Percentiles rank a stretch among this genome's conserved stretches.
These are phyloP conservation scores for Sturmia bella DNA, from an alignment of 2,888 invertebrate genomes.

Conservation along the genomic window DNA sequence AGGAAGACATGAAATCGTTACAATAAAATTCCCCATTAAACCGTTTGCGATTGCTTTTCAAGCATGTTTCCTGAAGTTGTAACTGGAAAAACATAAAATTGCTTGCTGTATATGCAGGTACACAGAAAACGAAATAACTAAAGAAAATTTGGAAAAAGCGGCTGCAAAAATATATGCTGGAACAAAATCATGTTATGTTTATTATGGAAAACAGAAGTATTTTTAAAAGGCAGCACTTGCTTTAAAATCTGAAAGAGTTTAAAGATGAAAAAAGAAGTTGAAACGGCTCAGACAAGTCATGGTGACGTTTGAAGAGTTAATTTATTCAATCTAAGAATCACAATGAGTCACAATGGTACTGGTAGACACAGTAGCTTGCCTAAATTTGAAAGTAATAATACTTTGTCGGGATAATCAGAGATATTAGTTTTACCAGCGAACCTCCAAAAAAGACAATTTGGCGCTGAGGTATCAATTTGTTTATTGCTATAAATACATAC, in stretches of 20 bases:
- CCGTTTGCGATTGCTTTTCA: slow-evolving; percentile 26
- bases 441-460: no score
- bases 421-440: no score
- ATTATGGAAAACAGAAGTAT: slow-evolving; percentile 4
- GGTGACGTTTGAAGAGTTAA: slow-evolving; percentile 30
- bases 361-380: no score
- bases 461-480: no score
- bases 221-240: slow-evolving; percentile 1
- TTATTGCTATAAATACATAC: no score
- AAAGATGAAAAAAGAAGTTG: no score
- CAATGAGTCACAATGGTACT: no score
- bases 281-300: not conserved
- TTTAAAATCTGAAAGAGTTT: not conserved
- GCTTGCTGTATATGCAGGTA: slow-evolving; percentile 3
- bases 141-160: slow-evolving; percentile 7
- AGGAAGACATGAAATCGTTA: slow-evolving; percentile 1
- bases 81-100: slow-evolving; percentile 26
- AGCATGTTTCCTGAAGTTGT: slow-evolving; percentile 14
- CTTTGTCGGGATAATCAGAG: no score
- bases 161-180: not conserved
- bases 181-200: slow-evolving; percentile 15
- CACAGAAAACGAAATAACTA: slow-evolving; percentile 5
- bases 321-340: slow-evolving; percentile 18
- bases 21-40: slow-evolving; percentile 43
- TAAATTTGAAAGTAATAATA: no score